Evolutionary conservation across 2,888 invertebrate species (phyloP).

Genomic region (Xylocampa areola): DNA sequence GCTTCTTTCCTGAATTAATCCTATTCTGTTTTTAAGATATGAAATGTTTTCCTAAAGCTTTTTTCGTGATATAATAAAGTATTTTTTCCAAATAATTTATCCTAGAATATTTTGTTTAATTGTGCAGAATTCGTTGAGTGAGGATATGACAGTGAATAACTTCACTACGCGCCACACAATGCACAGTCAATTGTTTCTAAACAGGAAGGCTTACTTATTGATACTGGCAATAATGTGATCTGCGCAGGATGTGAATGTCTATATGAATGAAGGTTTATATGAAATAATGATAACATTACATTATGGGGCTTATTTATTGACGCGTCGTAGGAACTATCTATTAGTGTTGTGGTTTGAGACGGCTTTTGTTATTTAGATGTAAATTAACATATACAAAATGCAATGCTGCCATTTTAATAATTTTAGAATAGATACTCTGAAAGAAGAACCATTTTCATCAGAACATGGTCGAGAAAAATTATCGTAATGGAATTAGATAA

Average conservation of each 20-base stretch:
- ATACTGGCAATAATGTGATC: constrained; percentile 50
- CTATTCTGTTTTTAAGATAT: not conserved
- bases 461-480: not conserved
- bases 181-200: constrained; percentile 60
- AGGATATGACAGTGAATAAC: constrained; percentile 3
- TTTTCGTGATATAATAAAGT: too few relatives aligned
- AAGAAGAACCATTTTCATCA: not conserved
- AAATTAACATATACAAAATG: not conserved
- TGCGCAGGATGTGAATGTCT: constrained; percentile 54
- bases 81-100: not conserved
- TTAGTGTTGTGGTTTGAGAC: constrained; percentile 13
- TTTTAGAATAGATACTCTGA: not conserved
- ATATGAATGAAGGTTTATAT: constrained; percentile 57
- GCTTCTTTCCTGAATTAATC: constrained; percentile 2
- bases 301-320: constrained; percentile 40
- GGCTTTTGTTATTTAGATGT: constrained; percentile 5
- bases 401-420: not conserved
- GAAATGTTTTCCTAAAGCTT: not conserved
- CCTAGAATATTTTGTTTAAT: not conserved
- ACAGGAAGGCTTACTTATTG: constrained; percentile 65
- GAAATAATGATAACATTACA: constrained; percentile 60
- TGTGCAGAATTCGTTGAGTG: not conserved
- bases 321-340: constrained; percentile 10
- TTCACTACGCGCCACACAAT: constrained; percentile 9
- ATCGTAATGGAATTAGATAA: not conserved